Conservation (phyloP, 1,140 invertebrate species). For the Leptoteleia sp. region DNA sequence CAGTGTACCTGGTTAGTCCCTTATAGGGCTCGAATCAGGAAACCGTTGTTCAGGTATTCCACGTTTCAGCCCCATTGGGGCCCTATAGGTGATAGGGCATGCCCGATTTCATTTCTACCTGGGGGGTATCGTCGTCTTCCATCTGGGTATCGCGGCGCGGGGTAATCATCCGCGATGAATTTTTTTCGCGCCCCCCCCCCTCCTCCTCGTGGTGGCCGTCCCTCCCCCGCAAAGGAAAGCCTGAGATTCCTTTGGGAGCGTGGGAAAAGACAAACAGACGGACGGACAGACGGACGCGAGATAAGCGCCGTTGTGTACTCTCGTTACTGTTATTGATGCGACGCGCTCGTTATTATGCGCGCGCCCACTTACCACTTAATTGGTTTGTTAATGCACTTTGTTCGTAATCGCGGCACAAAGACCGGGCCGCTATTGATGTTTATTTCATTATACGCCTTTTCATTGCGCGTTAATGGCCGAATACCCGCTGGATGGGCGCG, state of each 20-base stretch:
- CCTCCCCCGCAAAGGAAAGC: slow-evolving; percentile 46
- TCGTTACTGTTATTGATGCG: slow-evolving; percentile 62
- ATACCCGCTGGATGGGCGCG: neutral
- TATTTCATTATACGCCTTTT: slow-evolving; percentile 35
- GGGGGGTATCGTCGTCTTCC: too few species aligned
- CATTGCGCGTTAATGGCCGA: slow-evolving; percentile 20
- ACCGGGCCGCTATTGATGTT: slow-evolving; percentile 48
- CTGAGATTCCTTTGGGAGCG: slow-evolving; percentile 62
- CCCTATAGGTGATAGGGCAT: too few species aligned
- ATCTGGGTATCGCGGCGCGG: slow-evolving; percentile 29
- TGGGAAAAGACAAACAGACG: slow-evolving; percentile 60
- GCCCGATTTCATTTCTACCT: too few species aligned
- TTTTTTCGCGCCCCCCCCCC: slow-evolving; percentile 44
- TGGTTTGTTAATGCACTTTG: slow-evolving; percentile 64
- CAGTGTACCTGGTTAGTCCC: too few species aligned
- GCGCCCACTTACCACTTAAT: slow-evolving; percentile 55
- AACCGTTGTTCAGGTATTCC: too few species aligned
- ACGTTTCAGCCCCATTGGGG: too few species aligned
- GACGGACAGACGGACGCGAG: slow-evolving; percentile 35
- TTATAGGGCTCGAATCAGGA: too few species aligned
- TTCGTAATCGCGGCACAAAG: slow-evolving; percentile 55
- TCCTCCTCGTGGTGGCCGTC: neutral
- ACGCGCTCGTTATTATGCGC: slow-evolving; percentile 58
- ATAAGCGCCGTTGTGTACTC: slow-evolving; percentile 53
- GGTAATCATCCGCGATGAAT: slow-evolving; percentile 47